Base-by-base conservation (phyloP, 2,797 vertebrate species). In the Emys orbicularis region DNA sequence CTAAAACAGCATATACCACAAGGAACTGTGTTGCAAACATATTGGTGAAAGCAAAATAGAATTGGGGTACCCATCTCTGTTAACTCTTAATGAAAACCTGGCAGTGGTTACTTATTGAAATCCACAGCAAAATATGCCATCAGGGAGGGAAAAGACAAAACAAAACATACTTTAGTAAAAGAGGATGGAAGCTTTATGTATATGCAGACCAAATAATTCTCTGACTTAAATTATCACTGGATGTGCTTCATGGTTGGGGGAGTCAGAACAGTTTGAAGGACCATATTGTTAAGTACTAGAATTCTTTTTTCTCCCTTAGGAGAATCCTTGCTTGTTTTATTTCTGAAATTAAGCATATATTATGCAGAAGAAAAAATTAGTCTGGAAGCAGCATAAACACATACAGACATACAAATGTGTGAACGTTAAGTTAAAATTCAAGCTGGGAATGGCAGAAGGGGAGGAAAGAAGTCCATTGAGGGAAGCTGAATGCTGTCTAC, bases 241-340 rank as follows among this genome's bases (percentile, higher is more conserved):
- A 79, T 49, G 27, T 34, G 15, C 8, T 79, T 50, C 76, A 29
- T 79, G 76, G 3, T 12, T 34, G 31, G 5, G 10, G 12, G 49
- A 31, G 31, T 79, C 76, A 79, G 47, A 50, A 10, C 76, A 34
- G 47, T 50, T 10, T 49, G 29, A 50, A 34, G 10, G 29, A 79
- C 29, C 44, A 50, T 41, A 41, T 72, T 72, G 21, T 41, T 41
- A n/a, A 72, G 18, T 37, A 72, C 37, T 72, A 72, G 68, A 72
- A 72, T 41, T 72, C 37, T 72, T 72, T 72, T 41, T 37, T 37
- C 9, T 72, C 21, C 10, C n/a, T 72, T 41, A 37, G 37, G 19
- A 72, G n/a, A 41, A 72, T 23, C 68, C n/a, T 72, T 72, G n/a
- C 25, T 0, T 0, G 8, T 1, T 56, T 11, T n/a, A 18, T 85